These are phyloP conservation scores for Vulpes ferrilata DNA, from an alignment of 2,113 vertebrate genomes.

Conservation along the genomic window DNA sequence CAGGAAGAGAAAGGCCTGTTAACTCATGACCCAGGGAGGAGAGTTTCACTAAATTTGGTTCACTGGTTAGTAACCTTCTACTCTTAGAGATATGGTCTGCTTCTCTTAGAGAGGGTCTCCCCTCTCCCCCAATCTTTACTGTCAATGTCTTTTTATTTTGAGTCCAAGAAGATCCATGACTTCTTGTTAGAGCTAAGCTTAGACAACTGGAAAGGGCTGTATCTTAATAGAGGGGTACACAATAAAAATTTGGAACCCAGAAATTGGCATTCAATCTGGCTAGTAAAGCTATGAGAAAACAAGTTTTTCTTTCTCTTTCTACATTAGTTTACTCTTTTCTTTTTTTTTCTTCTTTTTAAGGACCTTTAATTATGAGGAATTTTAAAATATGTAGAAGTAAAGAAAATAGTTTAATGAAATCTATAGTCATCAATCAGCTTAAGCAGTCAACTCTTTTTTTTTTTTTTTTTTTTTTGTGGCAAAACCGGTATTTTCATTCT, in stretches of 20 bases:
- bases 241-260: conserved; percentile 9
- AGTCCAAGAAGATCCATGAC: not conserved
- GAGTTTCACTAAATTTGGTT: not conserved
- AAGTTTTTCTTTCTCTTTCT: conserved; percentile 20
- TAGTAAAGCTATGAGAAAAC: conserved; percentile 15
- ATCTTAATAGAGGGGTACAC: not conserved
- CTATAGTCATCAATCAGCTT: not conserved
- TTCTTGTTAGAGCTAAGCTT: conserved; percentile 29
- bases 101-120: not conserved
- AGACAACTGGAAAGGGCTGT: conserved; percentile 13
- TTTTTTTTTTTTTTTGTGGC: not conserved
- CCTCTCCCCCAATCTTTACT: not conserved
- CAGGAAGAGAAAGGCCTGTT: conserved; percentile 41
- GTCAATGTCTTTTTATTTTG: not conserved
- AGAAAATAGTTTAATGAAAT: conserved; percentile 37
- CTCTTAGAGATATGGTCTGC: not conserved
- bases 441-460: not conserved
- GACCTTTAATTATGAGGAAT: not conserved
- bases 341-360: not conserved
- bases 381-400: conserved; percentile 4
- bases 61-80: not conserved
- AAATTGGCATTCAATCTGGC: conserved; percentile 4
- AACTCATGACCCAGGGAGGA: not conserved
- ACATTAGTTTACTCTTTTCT: not conserved
- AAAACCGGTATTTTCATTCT: conserved; percentile 27